Evolutionary conservation across 2,113 vertebrate species (phyloP).

Genomic region (Pantherophis guttatus): DNA sequence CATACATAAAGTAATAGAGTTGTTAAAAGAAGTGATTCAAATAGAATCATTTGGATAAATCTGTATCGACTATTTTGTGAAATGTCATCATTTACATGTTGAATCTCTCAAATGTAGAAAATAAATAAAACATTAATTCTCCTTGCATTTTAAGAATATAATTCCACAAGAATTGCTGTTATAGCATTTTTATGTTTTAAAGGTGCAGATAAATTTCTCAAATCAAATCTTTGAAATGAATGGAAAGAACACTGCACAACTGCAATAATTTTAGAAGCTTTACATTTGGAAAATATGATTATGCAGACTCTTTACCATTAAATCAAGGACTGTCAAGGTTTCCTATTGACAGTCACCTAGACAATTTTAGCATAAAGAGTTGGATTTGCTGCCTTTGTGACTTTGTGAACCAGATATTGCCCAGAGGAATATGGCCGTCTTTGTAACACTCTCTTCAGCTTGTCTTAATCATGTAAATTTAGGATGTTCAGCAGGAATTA

Average conservation of each 20-base stretch:
- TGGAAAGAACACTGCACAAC: not conserved
- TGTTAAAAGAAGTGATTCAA: constrained; percentile 23
- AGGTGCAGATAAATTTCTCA: not conserved
- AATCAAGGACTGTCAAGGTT: not conserved
- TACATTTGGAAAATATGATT: not conserved
- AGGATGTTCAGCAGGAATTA: not conserved
- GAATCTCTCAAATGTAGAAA: constrained; percentile 30
- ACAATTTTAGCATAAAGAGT: not conserved
- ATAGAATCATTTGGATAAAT: constrained; percentile 37
- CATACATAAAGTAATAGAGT: constrained; percentile 26
- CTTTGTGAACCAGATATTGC: not conserved
- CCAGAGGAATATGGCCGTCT: not conserved
- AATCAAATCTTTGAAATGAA: not conserved
- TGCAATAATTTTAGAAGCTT: not conserved
- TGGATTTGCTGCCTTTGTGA: not conserved
- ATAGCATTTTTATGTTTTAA: not conserved
- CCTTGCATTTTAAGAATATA: constrained; percentile 4
- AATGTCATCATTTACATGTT: constrained; percentile 13
- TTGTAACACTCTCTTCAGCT: not conserved
- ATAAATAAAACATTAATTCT: constrained; percentile 23
- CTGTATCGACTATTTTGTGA: constrained; percentile 23
- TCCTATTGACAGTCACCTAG: not conserved
- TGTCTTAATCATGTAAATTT: not conserved
- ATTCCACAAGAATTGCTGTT: not conserved
- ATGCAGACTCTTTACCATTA: not conserved